Base-by-base conservation (phyloP, 2,797 vertebrate genomes). In the Ambastaia sidthimunki region DNA sequence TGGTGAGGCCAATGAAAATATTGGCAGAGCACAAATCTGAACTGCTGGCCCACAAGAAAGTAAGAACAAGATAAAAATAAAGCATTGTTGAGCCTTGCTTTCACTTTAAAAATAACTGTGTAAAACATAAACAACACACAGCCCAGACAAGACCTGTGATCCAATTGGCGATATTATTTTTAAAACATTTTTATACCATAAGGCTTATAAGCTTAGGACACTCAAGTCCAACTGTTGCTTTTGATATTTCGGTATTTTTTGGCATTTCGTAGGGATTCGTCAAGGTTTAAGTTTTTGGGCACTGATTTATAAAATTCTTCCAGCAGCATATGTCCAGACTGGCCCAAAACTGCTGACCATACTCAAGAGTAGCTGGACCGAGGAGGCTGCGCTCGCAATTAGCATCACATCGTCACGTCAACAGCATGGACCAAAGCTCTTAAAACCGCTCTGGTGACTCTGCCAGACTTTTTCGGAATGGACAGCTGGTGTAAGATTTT, bases 401-500 rank as follows among this genome's bases (percentile, higher is more conserved):
- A 65, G 23, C 62, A 19, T 31, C 0, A 19, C 57, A 41, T 25
- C 44, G 37, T 74, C 25, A 23, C 55, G 34, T 47, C 57, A 57
- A 74, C 71, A 67, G 78, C 63, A 74, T 48, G 62, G 54, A 9
- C 50, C 52, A 69, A 80, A 74, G 41, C 78, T 67, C 54, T 62
- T 80, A 74, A 74, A 76, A 71, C 68, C 67, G 2, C 16, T 48
- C 66, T 78, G 71, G 21, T 18, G 37, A 60, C 47, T 67, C 31
- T 70, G 81, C 70, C 47, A 78, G 71, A 82, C 47, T 44, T 23
- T 52, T 72, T 54, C 4, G 57, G 48, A 63, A 54, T 19, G 63
- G 81, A 69, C 78, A 80, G 69, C 82, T 83, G 78, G 73, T 83
- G 60, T 60, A 68, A 54, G 57, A 71, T 80, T 68, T 80, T 73